These are phyloP conservation scores for Melanophora roralis DNA, from an alignment of 2,888 invertebrate species.

Conservation along the genomic window DNA sequence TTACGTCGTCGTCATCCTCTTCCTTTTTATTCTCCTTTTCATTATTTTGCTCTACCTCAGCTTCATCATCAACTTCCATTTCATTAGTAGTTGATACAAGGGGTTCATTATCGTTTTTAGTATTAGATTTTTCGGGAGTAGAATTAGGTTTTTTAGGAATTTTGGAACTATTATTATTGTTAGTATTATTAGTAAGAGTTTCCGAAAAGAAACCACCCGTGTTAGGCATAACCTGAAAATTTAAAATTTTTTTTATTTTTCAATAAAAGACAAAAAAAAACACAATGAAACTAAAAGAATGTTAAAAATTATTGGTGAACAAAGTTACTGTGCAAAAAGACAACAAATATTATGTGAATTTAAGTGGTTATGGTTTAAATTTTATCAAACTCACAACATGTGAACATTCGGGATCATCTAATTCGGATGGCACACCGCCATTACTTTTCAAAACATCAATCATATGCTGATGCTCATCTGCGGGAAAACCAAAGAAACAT, in stretches of 20 bases:
- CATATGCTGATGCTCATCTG: constrained; percentile 95
- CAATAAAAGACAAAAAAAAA: constrained; percentile 31
- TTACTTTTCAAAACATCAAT: constrained; percentile 91
- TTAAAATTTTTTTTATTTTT: constrained; percentile 53
- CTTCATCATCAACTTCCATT: constrained; percentile 65
- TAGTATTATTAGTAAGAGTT: constrained; percentile 67
- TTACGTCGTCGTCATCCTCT: constrained; percentile 5
- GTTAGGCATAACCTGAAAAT: constrained; percentile 77
- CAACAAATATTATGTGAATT: constrained; percentile 1
- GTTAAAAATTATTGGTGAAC: neutral
- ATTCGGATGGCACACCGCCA: constrained; percentile 87
- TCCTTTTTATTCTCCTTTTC: neutral
- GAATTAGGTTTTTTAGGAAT: constrained; percentile 64
- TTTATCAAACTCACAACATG: constrained; percentile 87
- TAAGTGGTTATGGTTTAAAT: neutral
- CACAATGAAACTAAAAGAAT: neutral
- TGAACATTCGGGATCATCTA: constrained; percentile 90
- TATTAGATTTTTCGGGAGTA: constrained; percentile 53
- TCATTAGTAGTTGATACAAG: constrained; percentile 52
- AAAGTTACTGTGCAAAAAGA: constrained; percentile 5
- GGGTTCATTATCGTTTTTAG: constrained; percentile 32
- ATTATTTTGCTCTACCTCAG: constrained; percentile 12
- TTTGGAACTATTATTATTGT: constrained; percentile 60
- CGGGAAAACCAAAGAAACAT: constrained; percentile 92
- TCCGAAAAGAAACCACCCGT: constrained; percentile 76